phyloP scores from a whole-genome alignment of 2,797 vertebrate genomes.

The Agapornis canus region DNA sequence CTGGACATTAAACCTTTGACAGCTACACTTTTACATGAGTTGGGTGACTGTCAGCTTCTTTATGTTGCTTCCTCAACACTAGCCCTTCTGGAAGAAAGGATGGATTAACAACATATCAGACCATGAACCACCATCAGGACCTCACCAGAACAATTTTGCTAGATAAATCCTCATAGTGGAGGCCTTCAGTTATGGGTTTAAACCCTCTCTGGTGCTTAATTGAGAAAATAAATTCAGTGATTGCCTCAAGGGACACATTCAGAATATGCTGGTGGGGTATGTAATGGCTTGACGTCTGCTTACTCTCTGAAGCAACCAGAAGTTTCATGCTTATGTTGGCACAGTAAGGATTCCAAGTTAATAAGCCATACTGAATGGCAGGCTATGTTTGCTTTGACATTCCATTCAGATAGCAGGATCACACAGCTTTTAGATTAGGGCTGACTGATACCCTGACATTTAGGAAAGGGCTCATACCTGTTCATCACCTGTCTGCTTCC shows the following conservation, averaged over 20 bases:
- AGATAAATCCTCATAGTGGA: background rate
- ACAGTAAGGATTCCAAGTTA: background rate
- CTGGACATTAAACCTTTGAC: background rate
- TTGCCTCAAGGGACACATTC: background rate
- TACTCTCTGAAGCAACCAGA: background rate
- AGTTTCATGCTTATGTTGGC: background rate
- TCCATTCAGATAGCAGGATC: background rate
- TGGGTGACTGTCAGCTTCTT: background rate
- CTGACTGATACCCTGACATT: background rate
- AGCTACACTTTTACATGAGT: background rate
- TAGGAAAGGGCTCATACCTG: background rate
- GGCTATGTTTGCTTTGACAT: background rate
- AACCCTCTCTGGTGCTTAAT: background rate
- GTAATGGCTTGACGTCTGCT: accelerated
- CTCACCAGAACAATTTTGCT: background rate
- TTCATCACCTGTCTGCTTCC: background rate
- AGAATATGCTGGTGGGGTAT: background rate
- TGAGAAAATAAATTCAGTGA: background rate
- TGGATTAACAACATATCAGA: background rate
- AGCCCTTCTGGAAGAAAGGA: background rate
- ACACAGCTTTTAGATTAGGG: background rate
- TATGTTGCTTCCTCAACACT: background rate
- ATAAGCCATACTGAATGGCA: background rate
- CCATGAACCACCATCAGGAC: background rate
- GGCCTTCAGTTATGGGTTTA: background rate